Evolutionary conservation across 2,113 vertebrate species (phyloP), one percentile per base, ranked within the genome.

Genomic region (Phylloscopus whistleri): DNA sequence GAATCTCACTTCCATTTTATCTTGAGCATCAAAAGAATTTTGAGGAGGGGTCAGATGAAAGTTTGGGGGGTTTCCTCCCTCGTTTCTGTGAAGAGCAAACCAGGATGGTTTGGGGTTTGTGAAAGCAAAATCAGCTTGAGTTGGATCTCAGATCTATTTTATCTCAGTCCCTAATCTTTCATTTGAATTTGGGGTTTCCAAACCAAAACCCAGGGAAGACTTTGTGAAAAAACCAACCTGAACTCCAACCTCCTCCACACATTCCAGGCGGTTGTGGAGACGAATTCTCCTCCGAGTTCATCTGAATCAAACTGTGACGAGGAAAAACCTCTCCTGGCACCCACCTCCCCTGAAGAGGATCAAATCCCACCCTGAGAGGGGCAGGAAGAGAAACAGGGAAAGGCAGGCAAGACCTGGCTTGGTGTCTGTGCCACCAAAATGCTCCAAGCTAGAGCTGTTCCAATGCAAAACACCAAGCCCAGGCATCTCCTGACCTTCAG

Each of bases 191-290:
- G 75, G 88, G 90, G 90, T 94, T 96, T 95, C 85, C 93, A 96
- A 97, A 95, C 94, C 94, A 96, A 96, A 95, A 95, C 87, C 94
- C 90, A 64, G 88, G 28, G 35, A 93, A 92, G 79, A 85, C 89
- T 92, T 84, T 53, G 64, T 74, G 24, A 63, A 43, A 86, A 88
- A 90, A 33, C 55, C 72, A 68, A 37, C 52, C 90, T 68, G 83
- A 97, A 92, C 89, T 92, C 78, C 93, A 83, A 27, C 96, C 91
- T 95, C 95, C 95, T 95, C 94, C 96, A 94, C 95, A 94, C 96
- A 96, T 97, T 95, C 95, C 95, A 94, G 80, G 60, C 0, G 28
- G 94, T 19, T 96, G 90, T 82, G n/a, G 82, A 81, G 93, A 94
- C 76, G 74, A 93, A 88, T 95, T 86, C 92, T 95, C 31, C 91